A percentile compares a stretch with the other conserved stretches of the same genome.
phyloP scores from a whole-genome alignment of 2,113 vertebrate species.

The Pseudopodoces humilis region DNA sequence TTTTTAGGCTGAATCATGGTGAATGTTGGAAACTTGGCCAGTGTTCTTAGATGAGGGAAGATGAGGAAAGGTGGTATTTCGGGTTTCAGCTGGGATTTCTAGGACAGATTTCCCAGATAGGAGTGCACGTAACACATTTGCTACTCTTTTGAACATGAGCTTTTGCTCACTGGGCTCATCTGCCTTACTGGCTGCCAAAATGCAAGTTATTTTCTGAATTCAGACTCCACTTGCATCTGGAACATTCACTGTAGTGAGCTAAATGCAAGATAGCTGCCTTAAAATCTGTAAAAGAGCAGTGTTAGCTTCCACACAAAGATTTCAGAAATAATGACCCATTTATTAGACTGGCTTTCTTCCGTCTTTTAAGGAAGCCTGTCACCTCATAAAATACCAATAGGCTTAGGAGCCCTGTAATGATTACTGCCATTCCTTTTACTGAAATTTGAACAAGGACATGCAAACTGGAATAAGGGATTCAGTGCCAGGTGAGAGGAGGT shows the following conservation, averaged over 20 bases:
- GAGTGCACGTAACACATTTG: neutral
- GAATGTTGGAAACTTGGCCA: neutral
- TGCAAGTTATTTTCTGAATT: neutral
- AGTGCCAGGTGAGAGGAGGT: neutral
- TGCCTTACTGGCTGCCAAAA: neutral
- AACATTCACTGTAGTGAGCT: neutral
- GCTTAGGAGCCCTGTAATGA: neutral
- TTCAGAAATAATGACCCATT: neutral
- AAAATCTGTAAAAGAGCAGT: neutral
- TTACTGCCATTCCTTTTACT: neutral
- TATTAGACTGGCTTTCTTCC: neutral
- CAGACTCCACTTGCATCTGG: neutral
- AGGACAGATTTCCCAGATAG: neutral
- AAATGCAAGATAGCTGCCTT: neutral
- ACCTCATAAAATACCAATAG: neutral
- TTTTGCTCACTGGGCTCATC: neutral
- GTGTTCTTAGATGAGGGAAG: neutral
- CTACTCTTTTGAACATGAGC: neutral
- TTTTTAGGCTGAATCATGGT: neutral
- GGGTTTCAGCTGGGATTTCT: neutral
- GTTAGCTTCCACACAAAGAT: neutral
- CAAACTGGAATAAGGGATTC: neutral
- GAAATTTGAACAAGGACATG: neutral
- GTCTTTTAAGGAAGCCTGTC: neutral
- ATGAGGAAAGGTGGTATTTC: neutral